These are phyloP conservation scores for Pheosia tremula DNA, from an alignment of 2,888 invertebrate species.

Conservation along the genomic window DNA sequence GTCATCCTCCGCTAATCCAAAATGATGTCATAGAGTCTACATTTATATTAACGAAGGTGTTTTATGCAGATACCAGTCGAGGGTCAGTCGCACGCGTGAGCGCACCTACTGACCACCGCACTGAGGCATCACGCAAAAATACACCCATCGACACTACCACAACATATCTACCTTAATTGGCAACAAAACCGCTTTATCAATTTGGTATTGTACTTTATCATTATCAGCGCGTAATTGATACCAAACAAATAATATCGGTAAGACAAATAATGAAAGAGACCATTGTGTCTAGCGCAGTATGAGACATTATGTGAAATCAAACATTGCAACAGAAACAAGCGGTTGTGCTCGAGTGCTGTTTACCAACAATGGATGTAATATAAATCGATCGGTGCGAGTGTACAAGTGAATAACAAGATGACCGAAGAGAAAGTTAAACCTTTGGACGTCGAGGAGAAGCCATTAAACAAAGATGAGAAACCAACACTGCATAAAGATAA, in stretches of 20 bases:
- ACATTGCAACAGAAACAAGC: slow-evolving; percentile 52
- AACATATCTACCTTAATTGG: slow-evolving; percentile 17
- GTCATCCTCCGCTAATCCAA: not conserved
- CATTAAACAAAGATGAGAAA: slow-evolving; percentile 56
- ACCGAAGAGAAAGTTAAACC: slow-evolving; percentile 59
- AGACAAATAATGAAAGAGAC: slow-evolving; percentile 65
- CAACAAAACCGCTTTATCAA: slow-evolving; percentile 47
- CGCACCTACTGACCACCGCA: slow-evolving; percentile 15
- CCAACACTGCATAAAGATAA: slow-evolving; percentile 56
- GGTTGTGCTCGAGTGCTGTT: slow-evolving; percentile 45
- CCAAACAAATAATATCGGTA: slow-evolving; percentile 72
- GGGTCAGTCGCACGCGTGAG: slow-evolving; percentile 21
- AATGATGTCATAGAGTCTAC: not conserved
- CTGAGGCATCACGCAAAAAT: slow-evolving; percentile 9
- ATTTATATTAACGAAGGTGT: slow-evolving; percentile 36
- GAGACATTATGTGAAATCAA: slow-evolving; percentile 61
- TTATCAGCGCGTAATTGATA: slow-evolving; percentile 74
- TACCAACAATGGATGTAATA: slow-evolving; percentile 59
- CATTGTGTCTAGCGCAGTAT: slow-evolving; percentile 53
- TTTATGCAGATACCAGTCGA: slow-evolving; percentile 37
- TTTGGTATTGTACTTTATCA: slow-evolving; percentile 57
- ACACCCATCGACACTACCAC: slow-evolving; percentile 8
- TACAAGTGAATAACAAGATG: slow-evolving; percentile 49
- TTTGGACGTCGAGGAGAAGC: slow-evolving; percentile 66
- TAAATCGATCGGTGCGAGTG: slow-evolving; percentile 28